phyloP scores from a whole-genome alignment of 2,888 invertebrate species.

The Oscheius sp. region DNA sequence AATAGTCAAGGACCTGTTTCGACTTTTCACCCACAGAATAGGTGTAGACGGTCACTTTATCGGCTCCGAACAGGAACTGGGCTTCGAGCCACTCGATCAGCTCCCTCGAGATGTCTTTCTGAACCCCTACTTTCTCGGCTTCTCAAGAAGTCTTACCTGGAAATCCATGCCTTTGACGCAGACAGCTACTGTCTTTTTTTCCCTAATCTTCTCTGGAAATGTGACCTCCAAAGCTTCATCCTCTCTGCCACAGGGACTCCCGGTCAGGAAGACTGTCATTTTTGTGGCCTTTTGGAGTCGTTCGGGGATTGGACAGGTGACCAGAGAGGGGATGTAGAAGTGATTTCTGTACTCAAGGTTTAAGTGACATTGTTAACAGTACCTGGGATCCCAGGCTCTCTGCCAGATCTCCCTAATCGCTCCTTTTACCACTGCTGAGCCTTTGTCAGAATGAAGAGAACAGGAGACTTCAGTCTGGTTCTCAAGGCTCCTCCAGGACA shows the following conservation, averaged over 20 bases:
- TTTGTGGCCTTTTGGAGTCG: conserved; percentile 30
- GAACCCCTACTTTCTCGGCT: background rate
- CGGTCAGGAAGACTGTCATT: conserved; percentile 39
- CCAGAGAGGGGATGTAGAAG: conserved; percentile 64
- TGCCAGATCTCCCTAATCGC: conserved; percentile 71
- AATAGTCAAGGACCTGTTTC: conserved; percentile 82
- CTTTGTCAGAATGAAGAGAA: conserved; percentile 42
- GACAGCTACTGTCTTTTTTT: conserved; percentile 50
- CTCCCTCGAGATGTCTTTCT: conserved; percentile 84
- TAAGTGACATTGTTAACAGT: background rate
- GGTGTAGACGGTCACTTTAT: conserved; percentile 81
- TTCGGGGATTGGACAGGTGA: conserved; percentile 65
- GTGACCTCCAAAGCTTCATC: conserved; percentile 41
- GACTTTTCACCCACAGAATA: conserved; percentile 88
- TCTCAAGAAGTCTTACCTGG: conserved; percentile 75
- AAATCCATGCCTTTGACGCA: conserved; percentile 84
- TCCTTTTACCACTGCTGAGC: conserved; percentile 52
- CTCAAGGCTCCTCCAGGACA: conserved; percentile 51
- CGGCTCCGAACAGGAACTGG: conserved; percentile 86
- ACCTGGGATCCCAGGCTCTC: conserved; percentile 71
- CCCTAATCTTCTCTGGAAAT: conserved; percentile 24
- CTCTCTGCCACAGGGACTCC: conserved; percentile 40
- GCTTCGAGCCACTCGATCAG: conserved; percentile 94
- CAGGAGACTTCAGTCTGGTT: conserved; percentile 46
- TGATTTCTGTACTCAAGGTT: conserved; percentile 40